Evolutionary conservation across 1,140 invertebrate species (phyloP).

Genomic region (Liolophura sinensis): DNA sequence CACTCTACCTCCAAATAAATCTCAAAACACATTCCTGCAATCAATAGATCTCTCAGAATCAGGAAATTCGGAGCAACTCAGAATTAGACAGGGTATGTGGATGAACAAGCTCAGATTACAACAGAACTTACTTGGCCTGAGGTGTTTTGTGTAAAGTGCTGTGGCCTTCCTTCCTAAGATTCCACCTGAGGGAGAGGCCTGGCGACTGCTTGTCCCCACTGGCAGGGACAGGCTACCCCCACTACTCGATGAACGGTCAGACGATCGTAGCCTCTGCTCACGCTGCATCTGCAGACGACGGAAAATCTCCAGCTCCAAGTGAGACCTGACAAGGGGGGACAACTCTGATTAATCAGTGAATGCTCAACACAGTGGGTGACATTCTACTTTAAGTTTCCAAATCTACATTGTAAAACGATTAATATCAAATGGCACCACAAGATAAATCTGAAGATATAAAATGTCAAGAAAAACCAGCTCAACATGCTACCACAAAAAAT

Average conservation of each 20-base stretch:
- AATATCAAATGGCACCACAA: too few relatives aligned
- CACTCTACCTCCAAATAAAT: too few relatives aligned
- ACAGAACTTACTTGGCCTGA: neutral
- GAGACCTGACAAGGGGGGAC: slow-evolving; percentile 28
- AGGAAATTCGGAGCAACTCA: too few relatives aligned
- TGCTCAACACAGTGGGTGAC: neutral
- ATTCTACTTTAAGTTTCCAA: neutral
- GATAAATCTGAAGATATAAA: neutral
- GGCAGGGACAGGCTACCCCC: slow-evolving; percentile 1
- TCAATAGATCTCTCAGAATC: too few relatives aligned
- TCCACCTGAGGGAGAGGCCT: neutral
- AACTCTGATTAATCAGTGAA: neutral
- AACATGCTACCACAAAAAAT: too few relatives aligned
- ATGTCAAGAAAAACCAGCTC: neutral
- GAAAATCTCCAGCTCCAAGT: slow-evolving; percentile 53
- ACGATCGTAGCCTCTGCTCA: slow-evolving; percentile 18
- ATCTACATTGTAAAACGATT: too few relatives aligned
- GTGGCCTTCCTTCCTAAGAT: neutral
- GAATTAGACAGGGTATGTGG: too few relatives aligned
- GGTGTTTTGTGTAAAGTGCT: neutral
- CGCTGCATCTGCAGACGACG: slow-evolving; percentile 49
- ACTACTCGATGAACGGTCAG: neutral
- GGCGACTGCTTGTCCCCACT: neutral
- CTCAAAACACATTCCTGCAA: too few relatives aligned
- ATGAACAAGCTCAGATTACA: too few relatives aligned